Evolutionary conservation across 2,888 invertebrate genomes (phyloP).

Genomic region (Epinotia bilunana): DNA sequence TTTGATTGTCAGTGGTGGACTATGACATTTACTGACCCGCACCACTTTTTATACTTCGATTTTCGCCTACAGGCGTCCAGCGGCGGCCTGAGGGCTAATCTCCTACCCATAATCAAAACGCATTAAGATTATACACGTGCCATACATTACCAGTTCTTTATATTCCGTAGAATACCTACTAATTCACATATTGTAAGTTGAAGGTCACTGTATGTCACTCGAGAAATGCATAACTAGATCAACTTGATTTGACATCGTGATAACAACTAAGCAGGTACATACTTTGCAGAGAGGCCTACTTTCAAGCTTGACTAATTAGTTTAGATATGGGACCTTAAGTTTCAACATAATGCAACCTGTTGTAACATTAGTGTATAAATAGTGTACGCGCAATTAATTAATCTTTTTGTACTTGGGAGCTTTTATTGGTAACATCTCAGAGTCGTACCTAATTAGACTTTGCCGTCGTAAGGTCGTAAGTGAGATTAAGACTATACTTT

Average conservation of each 20-base stretch:
- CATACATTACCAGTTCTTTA: neutral
- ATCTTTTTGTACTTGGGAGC: slow-evolving; percentile 10
- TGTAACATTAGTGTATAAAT: slow-evolving; percentile 20
- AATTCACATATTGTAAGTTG: slow-evolving; percentile 57
- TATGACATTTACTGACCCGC: slow-evolving; percentile 59
- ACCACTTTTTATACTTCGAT: slow-evolving; percentile 68
- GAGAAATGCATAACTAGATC: slow-evolving; percentile 47
- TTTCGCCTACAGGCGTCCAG: slow-evolving; percentile 53
- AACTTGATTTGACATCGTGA: slow-evolving; percentile 36
- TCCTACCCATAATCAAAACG: slow-evolving; percentile 40
- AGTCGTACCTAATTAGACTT: neutral
- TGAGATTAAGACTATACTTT: neutral
- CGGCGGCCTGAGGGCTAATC: slow-evolving; percentile 34
- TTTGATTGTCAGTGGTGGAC: slow-evolving; percentile 62
- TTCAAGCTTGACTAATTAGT: slow-evolving; percentile 34
- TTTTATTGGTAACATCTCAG: neutral
- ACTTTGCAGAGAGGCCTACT: slow-evolving; percentile 31
- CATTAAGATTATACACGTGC: slow-evolving; percentile 54
- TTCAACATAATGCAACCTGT: slow-evolving; percentile 24
- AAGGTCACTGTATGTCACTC: slow-evolving; percentile 53
- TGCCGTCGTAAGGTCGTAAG: neutral
- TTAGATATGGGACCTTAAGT: slow-evolving; percentile 25
- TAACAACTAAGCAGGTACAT: slow-evolving; percentile 21
- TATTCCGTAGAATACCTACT: neutral
- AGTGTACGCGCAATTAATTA: neutral